Evolutionary conservation across 2,888 invertebrate species (phyloP).

Genomic region (Brachypalpus laphriformis): DNA sequence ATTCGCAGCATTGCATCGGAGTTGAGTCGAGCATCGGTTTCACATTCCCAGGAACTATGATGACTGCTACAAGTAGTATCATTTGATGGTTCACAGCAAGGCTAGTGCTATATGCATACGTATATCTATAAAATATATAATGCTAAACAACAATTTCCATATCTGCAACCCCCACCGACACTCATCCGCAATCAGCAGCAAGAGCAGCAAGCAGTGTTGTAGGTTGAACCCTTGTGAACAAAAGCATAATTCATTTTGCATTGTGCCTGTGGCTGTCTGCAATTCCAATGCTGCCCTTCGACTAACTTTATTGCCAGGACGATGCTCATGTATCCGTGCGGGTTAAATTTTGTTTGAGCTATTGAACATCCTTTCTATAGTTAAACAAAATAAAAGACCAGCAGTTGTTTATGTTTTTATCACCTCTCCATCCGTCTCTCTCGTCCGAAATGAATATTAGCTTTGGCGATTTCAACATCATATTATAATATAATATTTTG

Average conservation of each 20-base stretch:
- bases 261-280: slow-evolving; percentile 60
- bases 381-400: slow-evolving; percentile 21
- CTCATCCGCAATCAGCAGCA: slow-evolving; percentile 26
- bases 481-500: slow-evolving; percentile 31
- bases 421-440: neutral
- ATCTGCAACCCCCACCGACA: neutral
- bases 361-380: slow-evolving; percentile 37
- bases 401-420: slow-evolving; percentile 23
- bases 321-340: slow-evolving; percentile 34
- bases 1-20: no score
- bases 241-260: slow-evolving; percentile 62
- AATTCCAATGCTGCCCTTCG: slow-evolving; percentile 54
- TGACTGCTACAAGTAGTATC: slow-evolving; percentile 51
- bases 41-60: slow-evolving; percentile 18
- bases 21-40: neutral
- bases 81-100: slow-evolving; percentile 30
- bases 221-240: slow-evolving; percentile 52
- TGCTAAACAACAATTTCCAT: slow-evolving; percentile 46
- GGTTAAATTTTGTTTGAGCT: slow-evolving; percentile 48
- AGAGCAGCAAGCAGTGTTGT: slow-evolving; percentile 33
- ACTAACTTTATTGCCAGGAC: slow-evolving; percentile 53
- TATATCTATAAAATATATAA: slow-evolving; percentile 22
- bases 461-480: slow-evolving; percentile 32
- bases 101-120: neutral
- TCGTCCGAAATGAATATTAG: slow-evolving; percentile 26